Evolutionary conservation across 1,140 invertebrate species (phyloP), one percentile per base, ranked within the genome.

Genomic region (Nasonia vitripennis): DNA sequence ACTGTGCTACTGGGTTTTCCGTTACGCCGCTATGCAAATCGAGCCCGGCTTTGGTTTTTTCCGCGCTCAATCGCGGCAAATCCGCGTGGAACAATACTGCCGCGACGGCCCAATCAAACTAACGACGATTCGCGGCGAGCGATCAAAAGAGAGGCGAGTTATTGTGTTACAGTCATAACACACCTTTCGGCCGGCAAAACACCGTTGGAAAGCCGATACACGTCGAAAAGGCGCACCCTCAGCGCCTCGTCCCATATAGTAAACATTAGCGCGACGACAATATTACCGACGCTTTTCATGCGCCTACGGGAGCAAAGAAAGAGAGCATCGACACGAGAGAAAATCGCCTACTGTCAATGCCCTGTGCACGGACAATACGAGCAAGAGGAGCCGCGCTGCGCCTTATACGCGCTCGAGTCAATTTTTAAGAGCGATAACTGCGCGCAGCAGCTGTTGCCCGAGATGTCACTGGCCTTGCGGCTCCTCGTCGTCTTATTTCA

Each of bases 401-500:
- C n/a, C 23, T 27, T 12, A 48, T 20, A 17, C 48, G 37, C n/a
- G 34, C 11, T 34, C 20, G 37, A 78, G 62, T 48, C 37, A 68
- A 84, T 83, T 83, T 86, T 83, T 80, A 80, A 86, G 70, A 83
- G 48, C 78, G 37, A 83, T 83, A 86, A 79, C 81, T 80, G 45
- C 78, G n/a, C 73, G 75, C 51, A 48, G 73, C 88, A 89, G 87
- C 87, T 82, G 87, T 88, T 88, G 68, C 11, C 80, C 74, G n/a
- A 62, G 85, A 85, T 89, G 86, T 88, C 87, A 87, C 83, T 85
- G 84, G 86, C 82, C 81, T 87, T 87, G 85, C 86, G 81, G 55
- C 45, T 62, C 55, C 6, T 51, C 51, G 12, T 5, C 51, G 51
- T 55, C 14, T 17, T 62, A 62, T 62, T 20, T 62, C 55, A 41